Conservation (phyloP, 2,797 vertebrate genomes). For the Xerus rutilus region DNA sequence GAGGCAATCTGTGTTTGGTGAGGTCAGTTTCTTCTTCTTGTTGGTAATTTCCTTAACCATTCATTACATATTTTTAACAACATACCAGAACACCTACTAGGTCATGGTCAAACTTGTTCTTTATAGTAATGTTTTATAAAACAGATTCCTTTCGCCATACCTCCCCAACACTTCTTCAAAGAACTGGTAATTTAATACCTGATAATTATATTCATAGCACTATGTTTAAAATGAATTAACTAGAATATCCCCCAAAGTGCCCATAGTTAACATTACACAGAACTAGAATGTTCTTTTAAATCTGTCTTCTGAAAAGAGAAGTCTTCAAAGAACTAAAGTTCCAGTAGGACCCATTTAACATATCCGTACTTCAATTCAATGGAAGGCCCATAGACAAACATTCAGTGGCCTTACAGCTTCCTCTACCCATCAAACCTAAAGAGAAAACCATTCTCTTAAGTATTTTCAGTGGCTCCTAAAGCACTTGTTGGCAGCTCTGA, state of each 20-base stretch:
- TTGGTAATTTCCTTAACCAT: not conserved
- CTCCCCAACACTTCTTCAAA: not conserved
- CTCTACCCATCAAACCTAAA: not conserved
- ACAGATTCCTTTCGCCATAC: not conserved
- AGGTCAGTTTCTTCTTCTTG: not conserved
- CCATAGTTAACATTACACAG: conserved; percentile 9
- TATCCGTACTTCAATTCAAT: conserved; percentile 54
- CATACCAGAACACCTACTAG: conserved; percentile 41
- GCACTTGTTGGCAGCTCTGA: conserved; percentile 78
- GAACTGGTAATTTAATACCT: conserved; percentile 60
- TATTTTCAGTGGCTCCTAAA: conserved; percentile 75
- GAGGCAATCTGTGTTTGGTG: not conserved
- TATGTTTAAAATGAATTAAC: conserved; percentile 63
- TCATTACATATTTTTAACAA: not conserved
- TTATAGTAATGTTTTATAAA: not conserved
- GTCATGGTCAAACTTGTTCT: conserved; percentile 42
- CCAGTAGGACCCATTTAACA: conserved; percentile 19
- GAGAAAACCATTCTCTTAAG: conserved; percentile 73
- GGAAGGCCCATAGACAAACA: conserved; percentile 51
- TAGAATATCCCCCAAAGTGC: conserved; percentile 13
- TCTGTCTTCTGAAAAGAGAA: conserved; percentile 57
- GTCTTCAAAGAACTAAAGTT: conserved; percentile 64
- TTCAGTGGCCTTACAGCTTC: not conserved
- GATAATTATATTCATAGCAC: conserved; percentile 6
- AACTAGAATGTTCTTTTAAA: conserved; percentile 10